Base-by-base conservation (phyloP, 2,888 invertebrate species). In the Drosophila testacea region DNA sequence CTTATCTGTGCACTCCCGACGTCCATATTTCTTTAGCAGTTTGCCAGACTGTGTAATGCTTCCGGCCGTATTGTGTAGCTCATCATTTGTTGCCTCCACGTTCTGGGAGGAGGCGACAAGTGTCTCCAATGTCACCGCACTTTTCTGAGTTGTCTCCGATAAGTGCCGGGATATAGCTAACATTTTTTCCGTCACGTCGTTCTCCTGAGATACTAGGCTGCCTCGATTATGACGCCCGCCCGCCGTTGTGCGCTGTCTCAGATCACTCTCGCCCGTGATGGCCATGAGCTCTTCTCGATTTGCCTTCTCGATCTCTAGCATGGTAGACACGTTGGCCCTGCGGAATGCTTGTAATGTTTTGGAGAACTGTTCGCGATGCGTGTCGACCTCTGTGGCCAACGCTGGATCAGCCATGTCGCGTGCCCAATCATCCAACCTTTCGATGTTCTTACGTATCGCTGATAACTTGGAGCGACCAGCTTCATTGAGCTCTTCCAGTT, bases 1-100 rank as follows among this genome's bases (percentile, higher is more conserved):
- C 94, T 98, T 98, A 91, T 99, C 99, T 0, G 99, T 99, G 76
- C 98, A 96, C 93, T 99, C 99, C 39, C 99, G 94, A 59, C 98
- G 94, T 4, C 97, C 97, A 91, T 98, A 99, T 93, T 99, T 99
- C 62, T 97, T 97, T 47, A 99, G 93, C 7, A 99, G 93, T 92
- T 98, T 98, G 77, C 97, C 96, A 0, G 98, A 98, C 90, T 97
- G 98, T 30, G 96, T 94, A 81, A 98, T 98, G 28, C 96, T 95
- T 72, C 97, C 96, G 2, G 97, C 96, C 73, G 98, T 98, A 78
- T 95, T 95, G 83, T 96, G 95, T 39, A 98, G 93, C 92, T 98
- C 98, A 73, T 96, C 95, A 84, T 95, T 95, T 4, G 97, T 97
- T 2, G 95, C 95, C 93, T 94, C 92, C n/a, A 96, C 95, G 69